phyloP scores from a whole-genome alignment of 92 coral and sea anemone species.

The Epizoanthus scotinus region DNA sequence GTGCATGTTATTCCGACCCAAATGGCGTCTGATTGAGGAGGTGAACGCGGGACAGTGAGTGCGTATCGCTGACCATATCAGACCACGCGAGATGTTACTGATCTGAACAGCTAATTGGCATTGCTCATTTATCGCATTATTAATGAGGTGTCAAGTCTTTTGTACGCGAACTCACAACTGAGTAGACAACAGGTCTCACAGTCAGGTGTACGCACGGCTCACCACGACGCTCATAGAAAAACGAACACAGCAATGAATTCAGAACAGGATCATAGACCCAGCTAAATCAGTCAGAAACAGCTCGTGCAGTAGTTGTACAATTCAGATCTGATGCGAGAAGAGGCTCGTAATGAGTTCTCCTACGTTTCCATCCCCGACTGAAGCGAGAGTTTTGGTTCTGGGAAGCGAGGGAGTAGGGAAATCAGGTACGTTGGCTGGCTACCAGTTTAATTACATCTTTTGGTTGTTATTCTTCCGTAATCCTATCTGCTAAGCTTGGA shows the following conservation, averaged over 20 bases:
- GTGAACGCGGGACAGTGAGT: too few species aligned
- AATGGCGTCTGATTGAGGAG: not conserved
- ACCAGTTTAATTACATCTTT: not conserved
- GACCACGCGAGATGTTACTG: not conserved
- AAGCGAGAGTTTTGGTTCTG: conserved; percentile 80
- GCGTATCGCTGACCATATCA: conserved; percentile 9
- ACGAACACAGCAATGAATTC: not conserved
- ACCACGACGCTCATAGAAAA: not conserved
- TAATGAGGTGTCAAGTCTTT: conserved; percentile 14
- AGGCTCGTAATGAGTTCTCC: conserved; percentile 47
- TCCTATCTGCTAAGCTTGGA: too few species aligned
- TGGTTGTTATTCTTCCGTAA: too few species aligned
- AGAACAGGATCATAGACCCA: not conserved
- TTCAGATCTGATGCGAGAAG: not conserved
- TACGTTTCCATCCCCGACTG: conserved; percentile 64
- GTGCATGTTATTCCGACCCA: not conserved
- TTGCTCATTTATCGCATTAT: not conserved
- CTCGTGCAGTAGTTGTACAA: not conserved
- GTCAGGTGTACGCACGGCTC: not conserved
- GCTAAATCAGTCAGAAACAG: not conserved
- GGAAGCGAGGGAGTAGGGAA: conserved; percentile 95
- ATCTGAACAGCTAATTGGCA: not conserved
- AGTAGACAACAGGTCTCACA: not conserved
- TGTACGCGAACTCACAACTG: conserved; percentile 5
- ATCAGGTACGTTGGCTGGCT: conserved; percentile 65